Percentiles rank a stretch among this genome's conserved stretches.
Conservation (phyloP, 2,888 invertebrate species). For the Pseudanteris insignis region DNA sequence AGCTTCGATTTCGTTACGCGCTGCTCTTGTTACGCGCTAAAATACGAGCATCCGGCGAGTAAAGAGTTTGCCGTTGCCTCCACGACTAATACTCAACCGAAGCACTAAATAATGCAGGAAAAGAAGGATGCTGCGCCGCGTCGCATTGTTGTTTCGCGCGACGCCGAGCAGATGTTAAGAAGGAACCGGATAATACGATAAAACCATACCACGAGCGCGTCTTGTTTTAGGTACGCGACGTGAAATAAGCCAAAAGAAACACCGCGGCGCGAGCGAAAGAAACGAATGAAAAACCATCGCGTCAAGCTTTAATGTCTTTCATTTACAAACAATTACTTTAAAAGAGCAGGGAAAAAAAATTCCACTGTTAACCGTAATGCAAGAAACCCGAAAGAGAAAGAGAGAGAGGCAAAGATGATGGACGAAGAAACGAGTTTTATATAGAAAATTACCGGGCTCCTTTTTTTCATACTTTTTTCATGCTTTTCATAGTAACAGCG, state of each 20-base stretch:
- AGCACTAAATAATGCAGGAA: slow-evolving; percentile 33
- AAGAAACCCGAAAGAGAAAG: slow-evolving; percentile 1
- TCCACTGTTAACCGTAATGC: too few species aligned
- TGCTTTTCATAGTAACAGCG: too few species aligned
- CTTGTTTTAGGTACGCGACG: too few species aligned
- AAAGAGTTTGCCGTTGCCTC: slow-evolving; percentile 19
- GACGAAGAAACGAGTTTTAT: too few species aligned
- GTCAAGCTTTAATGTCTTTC: too few species aligned
- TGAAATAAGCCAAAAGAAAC: slow-evolving; percentile 4
- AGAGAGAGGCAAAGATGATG: too few species aligned
- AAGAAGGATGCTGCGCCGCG: slow-evolving; percentile 14
- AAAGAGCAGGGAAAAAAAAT: too few species aligned
- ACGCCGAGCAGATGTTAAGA: slow-evolving; percentile 34
- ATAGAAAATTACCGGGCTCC: too few species aligned
- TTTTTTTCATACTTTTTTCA: too few species aligned
- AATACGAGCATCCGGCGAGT: background rate
- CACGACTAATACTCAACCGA: slow-evolving; percentile 30
- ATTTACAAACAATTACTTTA: too few species aligned
- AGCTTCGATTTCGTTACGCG: too few species aligned
- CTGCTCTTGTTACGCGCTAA: background rate
- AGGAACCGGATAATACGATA: slow-evolving; percentile 34
- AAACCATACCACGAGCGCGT: slow-evolving; percentile 15
- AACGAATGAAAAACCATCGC: slow-evolving; percentile 13
- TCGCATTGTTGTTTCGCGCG: slow-evolving; percentile 27
- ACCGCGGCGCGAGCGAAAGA: slow-evolving; percentile 2